Conservation (phyloP, 1,140 invertebrate genomes). For the Hyles euphorbiae region DNA sequence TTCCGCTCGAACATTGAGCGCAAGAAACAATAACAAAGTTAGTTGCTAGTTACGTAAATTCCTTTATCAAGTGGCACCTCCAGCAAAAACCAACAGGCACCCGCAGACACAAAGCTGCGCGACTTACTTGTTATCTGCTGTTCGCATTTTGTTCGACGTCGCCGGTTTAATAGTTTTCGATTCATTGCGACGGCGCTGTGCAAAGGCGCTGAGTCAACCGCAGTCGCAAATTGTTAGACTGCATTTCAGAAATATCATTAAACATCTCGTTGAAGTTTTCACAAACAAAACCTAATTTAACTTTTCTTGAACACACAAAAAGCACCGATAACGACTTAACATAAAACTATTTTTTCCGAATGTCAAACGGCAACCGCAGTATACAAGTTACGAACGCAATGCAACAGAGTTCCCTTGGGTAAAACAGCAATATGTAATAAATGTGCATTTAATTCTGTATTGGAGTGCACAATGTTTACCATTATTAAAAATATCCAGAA, state of each 20-base stretch:
- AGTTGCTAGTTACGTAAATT: slow-evolving; percentile 3
- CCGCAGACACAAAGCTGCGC: slow-evolving; percentile 3
- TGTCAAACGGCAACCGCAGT: slow-evolving; percentile 2
- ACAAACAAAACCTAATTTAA: slow-evolving; percentile 8
- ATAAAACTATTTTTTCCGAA: slow-evolving; percentile 1
- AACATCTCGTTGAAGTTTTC: background rate
- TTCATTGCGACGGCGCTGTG: slow-evolving; percentile 1
- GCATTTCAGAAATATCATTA: slow-evolving; percentile 5
- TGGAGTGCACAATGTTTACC: background rate
- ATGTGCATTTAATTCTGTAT: too few species aligned
- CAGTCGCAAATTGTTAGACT: slow-evolving; percentile 2
- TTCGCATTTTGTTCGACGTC: slow-evolving; percentile 4
- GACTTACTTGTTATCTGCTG: slow-evolving; percentile 11
- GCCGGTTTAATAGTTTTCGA: slow-evolving; percentile 11
- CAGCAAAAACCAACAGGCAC: slow-evolving; percentile 7
- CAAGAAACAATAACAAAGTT: background rate
- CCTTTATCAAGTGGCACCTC: slow-evolving; percentile 12
- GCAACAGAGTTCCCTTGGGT: too few species aligned
- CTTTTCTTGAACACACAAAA: slow-evolving; percentile 4
- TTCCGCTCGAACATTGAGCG: background rate
- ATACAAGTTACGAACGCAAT: background rate
- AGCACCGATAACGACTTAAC: background rate
- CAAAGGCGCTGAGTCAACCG: background rate
- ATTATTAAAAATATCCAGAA: background rate
- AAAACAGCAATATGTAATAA: too few species aligned